Evolutionary conservation across 1,140 invertebrate genomes (phyloP).

Genomic region (Charaxes varanes): DNA sequence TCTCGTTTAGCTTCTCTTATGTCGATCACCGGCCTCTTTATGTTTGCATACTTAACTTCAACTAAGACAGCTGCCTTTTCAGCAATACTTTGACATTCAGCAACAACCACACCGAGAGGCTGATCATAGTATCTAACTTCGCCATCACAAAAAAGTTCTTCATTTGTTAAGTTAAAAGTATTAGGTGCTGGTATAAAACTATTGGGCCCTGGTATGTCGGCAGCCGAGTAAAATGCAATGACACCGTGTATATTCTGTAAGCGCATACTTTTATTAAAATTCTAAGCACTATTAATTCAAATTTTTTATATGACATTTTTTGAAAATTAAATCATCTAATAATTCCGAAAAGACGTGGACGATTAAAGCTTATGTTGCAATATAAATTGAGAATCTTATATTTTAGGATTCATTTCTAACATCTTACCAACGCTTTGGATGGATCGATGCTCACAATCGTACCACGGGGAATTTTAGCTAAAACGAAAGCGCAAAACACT

Average conservation of each 20-base stretch:
- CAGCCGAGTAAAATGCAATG: conserved; percentile 78
- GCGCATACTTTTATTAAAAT: background rate
- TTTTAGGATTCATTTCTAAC: no score
- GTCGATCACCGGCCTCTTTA: conserved; percentile 32
- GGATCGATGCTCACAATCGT: background rate
- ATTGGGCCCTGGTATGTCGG: conserved; percentile 63
- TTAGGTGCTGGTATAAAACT: conserved; percentile 73
- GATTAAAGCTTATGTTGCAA: no score
- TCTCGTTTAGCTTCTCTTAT: conserved; percentile 35
- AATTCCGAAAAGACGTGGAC: no score
- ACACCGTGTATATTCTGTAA: conserved; percentile 78
- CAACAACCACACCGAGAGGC: conserved; percentile 82
- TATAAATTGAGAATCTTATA: no score
- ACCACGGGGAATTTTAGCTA: conserved; percentile 1
- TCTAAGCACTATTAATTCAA: background rate
- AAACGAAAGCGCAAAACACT: conserved; percentile 30
- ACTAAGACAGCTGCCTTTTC: conserved; percentile 79
- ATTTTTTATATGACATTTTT: background rate
- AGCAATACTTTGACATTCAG: conserved; percentile 76
- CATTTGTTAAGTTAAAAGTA: conserved; percentile 70
- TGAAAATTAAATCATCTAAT: conserved; percentile 4
- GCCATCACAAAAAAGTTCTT: conserved; percentile 70
- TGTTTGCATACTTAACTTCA: conserved; percentile 76
- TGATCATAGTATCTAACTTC: conserved; percentile 80
- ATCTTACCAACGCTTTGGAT: background rate